Evolutionary conservation across 2,797 vertebrate species (phyloP), one percentile per base, ranked within the genome.

Genomic region (Falco columbarius): DNA sequence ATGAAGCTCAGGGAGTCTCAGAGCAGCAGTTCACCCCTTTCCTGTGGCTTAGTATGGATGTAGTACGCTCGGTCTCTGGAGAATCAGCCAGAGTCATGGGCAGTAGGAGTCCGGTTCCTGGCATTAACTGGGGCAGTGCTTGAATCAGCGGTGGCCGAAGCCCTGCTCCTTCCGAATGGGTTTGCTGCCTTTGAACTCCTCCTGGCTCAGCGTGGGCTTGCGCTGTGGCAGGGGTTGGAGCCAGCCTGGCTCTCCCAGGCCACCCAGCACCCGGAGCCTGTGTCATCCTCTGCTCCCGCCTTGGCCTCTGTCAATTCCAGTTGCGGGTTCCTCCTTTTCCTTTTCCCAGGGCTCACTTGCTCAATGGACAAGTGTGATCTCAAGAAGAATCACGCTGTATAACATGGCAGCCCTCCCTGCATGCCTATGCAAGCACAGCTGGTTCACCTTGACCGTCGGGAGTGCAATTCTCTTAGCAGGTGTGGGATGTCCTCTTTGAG

Each of bases 281-380:
- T 91, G 87, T 88, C 47, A n/a, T 91, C 67, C 36, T 81, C 56
- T 80, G 85, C 0, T 36, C 93, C 84, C 87, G 89, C 77, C 81
- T 89, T 85, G 77, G 84, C 82, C 84, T 94, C 75, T 6, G 15
- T 68, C 68, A 88, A 1, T 89, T 94, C 72, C 93, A 49, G 14
- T 74, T 91, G 90, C 86, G 92, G 87, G 72, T 94, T 96, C 90
- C 26, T 91, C n/a, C 68, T 56, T 77, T 88, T 58, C 29, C 23
- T 91, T 92, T 89, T 96, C 75, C 92, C 91, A 88, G 81, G 55
- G 63, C 65, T 93, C 1, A 0, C 44, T 77, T 4, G 1, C 92
- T 84, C 44, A 14, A 3, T 12, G 70, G 92, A 16, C 1, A 14
- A 92, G 76, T 52, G 73, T 32, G 90, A 93, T 89, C 77, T 75